A percentile compares a stretch with the other conserved stretches of the same genome.
Conservation (phyloP, 2,797 vertebrate genomes). For the Selene dorsalis region DNA sequence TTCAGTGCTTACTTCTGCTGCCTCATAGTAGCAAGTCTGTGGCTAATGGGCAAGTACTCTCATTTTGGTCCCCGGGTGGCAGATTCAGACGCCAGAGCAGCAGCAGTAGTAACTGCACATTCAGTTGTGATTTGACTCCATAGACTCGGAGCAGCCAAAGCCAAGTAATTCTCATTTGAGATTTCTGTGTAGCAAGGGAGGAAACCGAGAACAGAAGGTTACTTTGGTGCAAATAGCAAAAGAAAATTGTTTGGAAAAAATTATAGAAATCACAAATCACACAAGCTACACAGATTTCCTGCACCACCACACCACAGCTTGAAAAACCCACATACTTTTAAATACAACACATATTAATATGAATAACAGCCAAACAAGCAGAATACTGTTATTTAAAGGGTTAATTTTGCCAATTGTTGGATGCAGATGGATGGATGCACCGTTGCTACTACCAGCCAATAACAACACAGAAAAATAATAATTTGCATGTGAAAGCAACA, state of each 20-base stretch:
- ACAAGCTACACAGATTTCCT: neutral
- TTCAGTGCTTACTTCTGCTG: neutral
- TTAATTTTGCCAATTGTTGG: too few relatives aligned
- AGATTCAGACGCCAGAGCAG: conserved; percentile 8
- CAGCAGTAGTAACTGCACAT: conserved; percentile 19
- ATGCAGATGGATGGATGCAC: too few relatives aligned
- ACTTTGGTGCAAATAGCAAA: neutral
- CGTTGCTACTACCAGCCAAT: too few relatives aligned
- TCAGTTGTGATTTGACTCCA: conserved; percentile 10
- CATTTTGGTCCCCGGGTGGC: conserved; percentile 21
- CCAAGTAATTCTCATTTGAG: conserved; percentile 1
- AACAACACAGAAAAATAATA: too few relatives aligned
- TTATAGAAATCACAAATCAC: neutral
- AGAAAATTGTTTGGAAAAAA: neutral
- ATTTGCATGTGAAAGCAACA: too few relatives aligned
- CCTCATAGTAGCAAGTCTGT: neutral
- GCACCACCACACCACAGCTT: too few relatives aligned
- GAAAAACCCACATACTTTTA: neutral
- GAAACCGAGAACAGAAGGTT: conserved; percentile 2
- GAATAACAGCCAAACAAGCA: neutral
- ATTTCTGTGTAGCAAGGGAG: neutral
- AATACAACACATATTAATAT: neutral
- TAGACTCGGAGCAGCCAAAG: conserved; percentile 12
- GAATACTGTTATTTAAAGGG: neutral
- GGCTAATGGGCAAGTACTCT: conserved; percentile 1